A percentile compares a stretch with the other conserved stretches of the same genome.
Conservation (phyloP, 2,888 invertebrate species). For the Lasiommata megera region DNA sequence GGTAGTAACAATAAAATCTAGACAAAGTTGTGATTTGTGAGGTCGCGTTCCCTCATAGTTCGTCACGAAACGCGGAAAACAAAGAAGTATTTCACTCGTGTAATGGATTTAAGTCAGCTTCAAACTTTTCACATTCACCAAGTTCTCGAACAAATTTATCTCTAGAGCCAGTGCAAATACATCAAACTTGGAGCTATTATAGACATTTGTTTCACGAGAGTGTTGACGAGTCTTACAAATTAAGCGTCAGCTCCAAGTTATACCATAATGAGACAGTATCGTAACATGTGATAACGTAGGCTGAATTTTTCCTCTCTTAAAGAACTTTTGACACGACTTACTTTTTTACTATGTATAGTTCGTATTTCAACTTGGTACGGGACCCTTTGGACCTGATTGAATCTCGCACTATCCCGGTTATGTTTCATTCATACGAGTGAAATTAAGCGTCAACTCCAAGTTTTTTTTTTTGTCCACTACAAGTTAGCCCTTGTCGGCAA, state of each 20-base stretch:
- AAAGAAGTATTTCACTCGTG: conserved; percentile 80
- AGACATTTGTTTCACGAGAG: conserved; percentile 69
- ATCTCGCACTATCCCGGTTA: too few relatives aligned
- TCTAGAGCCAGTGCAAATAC: conserved; percentile 74
- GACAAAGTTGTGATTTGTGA: conserved; percentile 55
- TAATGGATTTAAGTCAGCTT: conserved; percentile 81
- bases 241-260: background rate
- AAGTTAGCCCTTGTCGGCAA: too few relatives aligned
- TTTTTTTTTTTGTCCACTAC: too few relatives aligned
- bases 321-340: too few relatives aligned
- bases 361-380: too few relatives aligned
- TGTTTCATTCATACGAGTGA: too few relatives aligned
- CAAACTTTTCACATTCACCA: conserved; percentile 79
- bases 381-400: too few relatives aligned
- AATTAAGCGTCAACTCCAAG: conserved; percentile 1
- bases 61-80: conserved; percentile 60
- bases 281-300: background rate
- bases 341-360: too few relatives aligned
- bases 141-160: conserved; percentile 76
- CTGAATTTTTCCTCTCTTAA: background rate
- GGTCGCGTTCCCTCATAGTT: conserved; percentile 44
- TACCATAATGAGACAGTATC: background rate
- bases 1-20: too few relatives aligned
- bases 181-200: conserved; percentile 78
- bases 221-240: conserved; percentile 30